A percentile compares a stretch with the other conserved stretches of the same genome.
phyloP scores from a whole-genome alignment of 2,888 invertebrate genomes.

The Tipula lateralis region DNA sequence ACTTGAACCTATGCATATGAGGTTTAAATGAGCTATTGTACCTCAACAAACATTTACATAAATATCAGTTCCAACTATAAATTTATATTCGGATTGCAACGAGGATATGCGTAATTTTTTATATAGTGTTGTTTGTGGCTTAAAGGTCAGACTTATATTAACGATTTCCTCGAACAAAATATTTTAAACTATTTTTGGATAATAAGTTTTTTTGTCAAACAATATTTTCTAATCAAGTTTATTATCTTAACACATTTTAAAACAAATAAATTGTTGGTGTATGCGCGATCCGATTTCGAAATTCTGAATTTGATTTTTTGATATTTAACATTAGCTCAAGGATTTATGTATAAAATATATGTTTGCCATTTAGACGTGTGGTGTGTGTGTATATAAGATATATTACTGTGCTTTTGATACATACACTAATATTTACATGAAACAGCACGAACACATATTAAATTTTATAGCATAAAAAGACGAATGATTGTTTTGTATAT shows the following conservation, averaged over 20 bases:
- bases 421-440: neutral
- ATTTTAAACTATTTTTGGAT: neutral
- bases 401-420: neutral
- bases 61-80: neutral
- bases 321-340: neutral
- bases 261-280: too few species aligned
- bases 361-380: neutral
- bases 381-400: neutral
- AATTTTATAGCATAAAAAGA: neutral
- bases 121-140: neutral
- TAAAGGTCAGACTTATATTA: neutral
- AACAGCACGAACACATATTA: neutral
- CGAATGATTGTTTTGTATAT: neutral
- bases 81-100: neutral
- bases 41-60: neutral
- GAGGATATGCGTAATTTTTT: neutral
- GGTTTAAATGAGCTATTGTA: neutral
- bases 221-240: neutral
- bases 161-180: neutral
- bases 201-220: neutral
- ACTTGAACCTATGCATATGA: neutral
- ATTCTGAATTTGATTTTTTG: neutral
- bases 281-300: neutral
- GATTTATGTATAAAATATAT: neutral
- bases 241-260: neutral